phyloP scores from a whole-genome alignment of 1,140 invertebrate species.

The Hermatobates lingyangjiaoensis region DNA sequence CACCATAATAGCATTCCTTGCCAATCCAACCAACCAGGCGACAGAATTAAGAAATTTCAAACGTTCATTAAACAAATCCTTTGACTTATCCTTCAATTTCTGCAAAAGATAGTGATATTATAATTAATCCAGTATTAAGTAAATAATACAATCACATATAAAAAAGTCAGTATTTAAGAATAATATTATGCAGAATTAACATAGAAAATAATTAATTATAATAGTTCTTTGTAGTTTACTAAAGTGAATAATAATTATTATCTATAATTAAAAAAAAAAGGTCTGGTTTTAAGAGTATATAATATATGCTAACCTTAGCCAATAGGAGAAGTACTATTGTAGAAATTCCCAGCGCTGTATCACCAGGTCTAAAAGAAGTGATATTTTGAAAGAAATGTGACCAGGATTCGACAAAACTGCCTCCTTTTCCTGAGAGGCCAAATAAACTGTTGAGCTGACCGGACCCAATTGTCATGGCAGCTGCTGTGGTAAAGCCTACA shows the following conservation, averaged over 20 bases:
- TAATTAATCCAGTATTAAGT: too few species aligned
- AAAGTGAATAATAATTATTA: too few species aligned
- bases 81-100: conserved; percentile 21
- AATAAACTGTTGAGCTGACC: conserved; percentile 59
- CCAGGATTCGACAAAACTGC: conserved; percentile 40
- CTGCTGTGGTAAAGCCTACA: conserved; percentile 69
- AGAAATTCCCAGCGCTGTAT: conserved; percentile 38
- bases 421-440: conserved; percentile 39
- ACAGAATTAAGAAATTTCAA: conserved; percentile 25
- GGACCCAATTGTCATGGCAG: conserved; percentile 62
- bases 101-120: conserved; percentile 16
- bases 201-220: too few species aligned
- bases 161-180: too few species aligned
- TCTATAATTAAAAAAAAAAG: too few species aligned
- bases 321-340: conserved; percentile 38
- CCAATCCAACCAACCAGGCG: conserved; percentile 43
- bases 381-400: conserved; percentile 31
- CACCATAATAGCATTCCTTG: conserved; percentile 58
- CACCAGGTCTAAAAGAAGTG: conserved; percentile 29
- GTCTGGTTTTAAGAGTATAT: too few species aligned
- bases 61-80: conserved; percentile 5
- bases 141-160: too few species aligned
- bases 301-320: conserved; percentile 32
- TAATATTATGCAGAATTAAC: too few species aligned
- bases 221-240: too few species aligned